Evolutionary conservation across 1,140 invertebrate genomes (phyloP).

Genomic region (Dendroctonus ponderosae): DNA sequence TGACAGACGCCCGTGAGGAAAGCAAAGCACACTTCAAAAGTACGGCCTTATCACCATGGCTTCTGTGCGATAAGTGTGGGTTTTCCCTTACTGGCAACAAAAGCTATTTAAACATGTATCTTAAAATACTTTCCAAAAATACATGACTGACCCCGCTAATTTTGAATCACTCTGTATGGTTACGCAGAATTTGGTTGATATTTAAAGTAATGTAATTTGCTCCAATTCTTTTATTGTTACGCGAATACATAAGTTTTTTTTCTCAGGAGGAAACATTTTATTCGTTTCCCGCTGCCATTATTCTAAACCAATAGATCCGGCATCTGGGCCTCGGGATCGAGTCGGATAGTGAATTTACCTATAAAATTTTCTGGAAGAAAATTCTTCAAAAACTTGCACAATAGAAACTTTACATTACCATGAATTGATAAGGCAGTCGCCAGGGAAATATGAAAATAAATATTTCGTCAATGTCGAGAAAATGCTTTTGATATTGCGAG

Average conservation of each 20-base stretch:
- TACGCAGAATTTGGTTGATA: too few species aligned
- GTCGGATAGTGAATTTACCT: constrained; percentile 35
- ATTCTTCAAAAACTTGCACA: constrained; percentile 26
- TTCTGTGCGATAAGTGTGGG: too few species aligned
- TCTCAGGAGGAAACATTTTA: constrained; percentile 1
- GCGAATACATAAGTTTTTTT: too few species aligned
- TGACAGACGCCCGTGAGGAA: too few species aligned
- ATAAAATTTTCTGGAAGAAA: constrained; percentile 31
- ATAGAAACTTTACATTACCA: constrained; percentile 34
- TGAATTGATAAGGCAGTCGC: constrained; percentile 24
- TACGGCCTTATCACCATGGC: too few species aligned
- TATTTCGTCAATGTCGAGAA: constrained; percentile 15
- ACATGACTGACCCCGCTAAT: too few species aligned
- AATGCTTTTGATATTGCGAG: neutral
- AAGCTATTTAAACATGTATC: too few species aligned
- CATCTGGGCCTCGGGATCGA: constrained; percentile 17
- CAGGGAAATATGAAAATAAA: constrained; percentile 28
- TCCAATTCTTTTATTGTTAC: neutral
- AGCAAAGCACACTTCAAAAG: too few species aligned
- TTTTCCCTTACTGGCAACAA: too few species aligned
- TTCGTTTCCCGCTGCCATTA: constrained; percentile 3
- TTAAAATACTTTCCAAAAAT: too few species aligned
- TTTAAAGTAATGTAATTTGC: neutral
- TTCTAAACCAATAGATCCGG: constrained; percentile 23
- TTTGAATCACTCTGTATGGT: too few species aligned